Evolutionary conservation across 2,797 vertebrate genomes (phyloP).

Genomic region (Rhinophrynus dorsalis): DNA sequence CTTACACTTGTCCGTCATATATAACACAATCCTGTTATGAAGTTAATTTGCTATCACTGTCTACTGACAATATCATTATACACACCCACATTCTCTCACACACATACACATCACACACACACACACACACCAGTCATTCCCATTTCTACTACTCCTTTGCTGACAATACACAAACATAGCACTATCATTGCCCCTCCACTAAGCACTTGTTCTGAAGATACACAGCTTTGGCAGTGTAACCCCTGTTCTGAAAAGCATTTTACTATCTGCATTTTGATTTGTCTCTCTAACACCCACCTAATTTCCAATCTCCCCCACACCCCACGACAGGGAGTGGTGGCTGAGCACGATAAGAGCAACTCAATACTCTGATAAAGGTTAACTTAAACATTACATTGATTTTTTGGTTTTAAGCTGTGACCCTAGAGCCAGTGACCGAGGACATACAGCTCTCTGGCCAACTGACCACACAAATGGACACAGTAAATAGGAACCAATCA

Average conservation of each 20-base stretch:
- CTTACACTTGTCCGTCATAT: too few relatives aligned
- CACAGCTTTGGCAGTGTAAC: too few relatives aligned
- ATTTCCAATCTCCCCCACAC: background rate
- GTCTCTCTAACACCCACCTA: background rate
- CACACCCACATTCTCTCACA: too few relatives aligned
- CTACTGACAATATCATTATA: too few relatives aligned
- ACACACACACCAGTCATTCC: too few relatives aligned
- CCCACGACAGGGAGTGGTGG: conserved; percentile 55
- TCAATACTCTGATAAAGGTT: conserved; percentile 71
- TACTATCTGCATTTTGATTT: conserved; percentile 5
- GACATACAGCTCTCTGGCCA: conserved; percentile 57
- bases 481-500: conserved; percentile 62
- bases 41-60: too few relatives aligned
- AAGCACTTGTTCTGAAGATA: too few relatives aligned
- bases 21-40: too few relatives aligned
- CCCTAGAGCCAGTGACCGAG: conserved; percentile 60
- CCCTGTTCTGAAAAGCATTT: background rate
- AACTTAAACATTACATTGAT: conserved; percentile 64
- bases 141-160: too few relatives aligned
- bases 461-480: conserved; percentile 67
- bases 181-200: too few relatives aligned
- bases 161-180: too few relatives aligned
- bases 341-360: conserved; percentile 64
- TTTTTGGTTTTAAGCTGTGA: conserved; percentile 48
- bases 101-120: too few relatives aligned